Base-by-base conservation (phyloP, 2,113 vertebrate genomes). In the Myrmecobius fasciatus region DNA sequence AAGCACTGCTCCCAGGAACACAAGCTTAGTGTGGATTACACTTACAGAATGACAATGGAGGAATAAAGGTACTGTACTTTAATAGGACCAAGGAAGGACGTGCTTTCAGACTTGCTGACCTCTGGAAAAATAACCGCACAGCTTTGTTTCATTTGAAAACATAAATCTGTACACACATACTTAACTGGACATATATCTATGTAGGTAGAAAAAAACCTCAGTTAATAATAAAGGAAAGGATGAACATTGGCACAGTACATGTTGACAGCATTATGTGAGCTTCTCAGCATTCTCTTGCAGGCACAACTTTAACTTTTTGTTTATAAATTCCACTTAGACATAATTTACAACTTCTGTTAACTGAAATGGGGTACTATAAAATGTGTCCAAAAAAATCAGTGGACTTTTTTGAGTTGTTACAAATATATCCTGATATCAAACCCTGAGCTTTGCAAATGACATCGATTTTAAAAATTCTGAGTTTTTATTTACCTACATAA, bases 331-430 rank as follows among this genome's bases (percentile, higher is more conserved):
- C 89, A 96, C 95, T 97, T 96, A 97, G 96, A 97, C 97, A 95
- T 95, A 98, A 98, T 98, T 98, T 96, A 98, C 94, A 98, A 92
- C 96, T 98, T 97, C 98, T 97, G 95, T 96, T 97, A 97, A 97
- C 95, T 97, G 97, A 97, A 98, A 95, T 94, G 97, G 95, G 93
- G 97, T 95, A 97, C 97, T 98, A 95, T 97, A 98, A 98, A 98
- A 98, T 95, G 95, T 98, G 97, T 97, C 95, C 83, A 94, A 97
- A 97, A 98, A 53, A 51, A 97, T 92, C 94, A 97, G 91, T 93
- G n/a, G 94, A 98, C 96, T 9, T 91, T 91, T 96, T 95, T 98
- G 94, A 97, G 96, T 95, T 96, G 88, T 96, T 96, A 96, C 96
- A 98, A 98, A 97, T 97, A 51, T 94, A 94, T 94, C 95, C 96